Evolutionary conservation across 2,888 invertebrate genomes (phyloP).

Genomic region (Amphipyra tragopoginis): DNA sequence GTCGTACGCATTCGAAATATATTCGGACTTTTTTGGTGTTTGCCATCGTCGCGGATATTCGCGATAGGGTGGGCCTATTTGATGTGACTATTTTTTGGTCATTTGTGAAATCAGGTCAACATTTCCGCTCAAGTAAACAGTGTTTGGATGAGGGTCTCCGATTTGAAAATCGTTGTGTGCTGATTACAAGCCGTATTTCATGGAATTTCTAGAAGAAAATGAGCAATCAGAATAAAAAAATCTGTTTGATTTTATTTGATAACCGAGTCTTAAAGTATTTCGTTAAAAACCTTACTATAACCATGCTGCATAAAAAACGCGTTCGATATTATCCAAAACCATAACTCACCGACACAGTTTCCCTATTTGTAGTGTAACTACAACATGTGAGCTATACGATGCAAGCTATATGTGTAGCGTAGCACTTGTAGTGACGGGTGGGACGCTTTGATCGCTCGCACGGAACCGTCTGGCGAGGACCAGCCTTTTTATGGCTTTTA

Average conservation of each 20-base stretch:
- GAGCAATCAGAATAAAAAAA: no score
- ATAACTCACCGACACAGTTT: background rate
- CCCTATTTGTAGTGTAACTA: background rate
- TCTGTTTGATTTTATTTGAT: no score
- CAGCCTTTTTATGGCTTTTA: slow-evolving; percentile 67
- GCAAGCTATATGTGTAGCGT: slow-evolving; percentile 7
- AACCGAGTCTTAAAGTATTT: no score
- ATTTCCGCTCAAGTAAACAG: slow-evolving; percentile 36
- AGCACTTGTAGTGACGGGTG: slow-evolving; percentile 41
- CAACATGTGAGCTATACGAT: slow-evolving; percentile 2
- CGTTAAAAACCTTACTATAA: no score
- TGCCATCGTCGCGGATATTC: slow-evolving; percentile 39
- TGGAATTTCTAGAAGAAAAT: no score
- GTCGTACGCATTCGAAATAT: slow-evolving; percentile 47
- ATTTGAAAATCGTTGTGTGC: slow-evolving; percentile 5
- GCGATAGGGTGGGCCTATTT: slow-evolving; percentile 38
- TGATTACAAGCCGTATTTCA: slow-evolving; percentile 2
- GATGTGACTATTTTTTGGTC: slow-evolving; percentile 51
- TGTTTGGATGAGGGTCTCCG: slow-evolving; percentile 19
- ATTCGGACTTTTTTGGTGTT: slow-evolving; percentile 54
- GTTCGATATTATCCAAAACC: background rate
- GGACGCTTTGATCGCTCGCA: slow-evolving; percentile 70
- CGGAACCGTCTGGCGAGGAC: slow-evolving; percentile 61
- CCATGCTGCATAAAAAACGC: no score
- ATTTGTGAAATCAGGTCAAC: slow-evolving; percentile 52